Evolutionary conservation across 2,113 vertebrate species (phyloP).

Genomic region (Psittacara wagleri): DNA sequence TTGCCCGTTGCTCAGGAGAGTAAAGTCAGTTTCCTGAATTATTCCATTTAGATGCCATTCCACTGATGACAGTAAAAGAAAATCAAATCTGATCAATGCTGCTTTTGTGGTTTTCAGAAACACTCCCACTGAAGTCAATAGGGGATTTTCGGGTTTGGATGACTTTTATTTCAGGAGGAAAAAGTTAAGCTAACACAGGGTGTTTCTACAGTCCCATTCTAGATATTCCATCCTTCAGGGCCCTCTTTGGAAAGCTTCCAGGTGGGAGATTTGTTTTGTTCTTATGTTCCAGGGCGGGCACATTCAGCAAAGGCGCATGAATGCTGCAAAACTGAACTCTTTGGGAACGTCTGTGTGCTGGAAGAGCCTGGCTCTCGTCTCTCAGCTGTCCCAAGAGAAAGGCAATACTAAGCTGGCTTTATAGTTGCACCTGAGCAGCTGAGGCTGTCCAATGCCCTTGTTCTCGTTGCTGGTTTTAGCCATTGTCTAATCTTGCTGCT

Average conservation of each 20-base stretch:
- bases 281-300: neutral
- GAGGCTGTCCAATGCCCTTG: neutral
- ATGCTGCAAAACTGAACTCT: neutral
- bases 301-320: neutral
- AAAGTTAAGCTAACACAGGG: neutral
- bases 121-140: neutral
- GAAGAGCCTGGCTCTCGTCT: neutral
- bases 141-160: neutral
- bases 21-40: neutral
- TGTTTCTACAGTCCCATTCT: neutral
- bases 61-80: neutral
- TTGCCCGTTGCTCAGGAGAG: neutral
- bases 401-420: neutral
- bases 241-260: neutral
- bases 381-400: neutral
- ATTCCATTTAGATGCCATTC: rapidly evolving
- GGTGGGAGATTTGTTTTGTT: neutral
- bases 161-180: neutral
- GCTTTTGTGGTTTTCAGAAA: neutral
- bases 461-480: neutral
- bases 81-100: neutral
- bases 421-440: neutral
- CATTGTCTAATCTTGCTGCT: neutral
- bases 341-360: neutral
- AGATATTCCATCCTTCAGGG: neutral